phyloP scores from a whole-genome alignment of 2,888 invertebrate species.

The Apodemia hepburni region DNA sequence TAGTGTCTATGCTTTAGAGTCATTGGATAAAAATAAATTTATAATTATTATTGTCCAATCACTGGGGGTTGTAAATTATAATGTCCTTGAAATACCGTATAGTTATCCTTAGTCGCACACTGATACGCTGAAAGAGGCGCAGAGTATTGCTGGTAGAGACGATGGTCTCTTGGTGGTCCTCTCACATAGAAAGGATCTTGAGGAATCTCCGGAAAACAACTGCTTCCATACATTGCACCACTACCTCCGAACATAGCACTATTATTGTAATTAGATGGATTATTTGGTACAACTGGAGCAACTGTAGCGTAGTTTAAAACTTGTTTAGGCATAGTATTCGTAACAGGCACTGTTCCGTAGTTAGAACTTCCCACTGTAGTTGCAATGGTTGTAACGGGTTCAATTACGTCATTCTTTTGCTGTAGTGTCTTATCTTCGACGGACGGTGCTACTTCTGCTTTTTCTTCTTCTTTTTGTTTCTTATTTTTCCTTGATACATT shows the following conservation, averaged over 20 bases:
- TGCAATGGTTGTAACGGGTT: conserved; percentile 24
- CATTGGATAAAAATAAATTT: neutral
- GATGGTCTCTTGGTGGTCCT: conserved; percentile 50
- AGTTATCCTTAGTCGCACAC: conserved; percentile 71
- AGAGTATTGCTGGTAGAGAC: conserved; percentile 66
- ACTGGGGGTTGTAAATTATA: conserved; percentile 69
- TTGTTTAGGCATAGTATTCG: conserved; percentile 46
- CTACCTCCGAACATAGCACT: conserved; percentile 47
- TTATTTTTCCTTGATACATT: conserved; percentile 79
- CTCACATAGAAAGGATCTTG: conserved; percentile 58
- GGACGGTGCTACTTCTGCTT: conserved; percentile 52
- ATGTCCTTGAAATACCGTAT: conserved; percentile 72
- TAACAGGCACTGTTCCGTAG: conserved; percentile 53
- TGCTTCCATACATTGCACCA: conserved; percentile 44
- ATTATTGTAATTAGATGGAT: conserved; percentile 46
- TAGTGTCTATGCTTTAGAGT: neutral
- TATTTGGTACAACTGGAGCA: conserved; percentile 47
- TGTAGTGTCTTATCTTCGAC: conserved; percentile 43
- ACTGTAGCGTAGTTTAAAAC: conserved; percentile 56
- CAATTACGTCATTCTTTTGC: conserved; percentile 22
- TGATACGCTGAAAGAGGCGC: conserved; percentile 59
- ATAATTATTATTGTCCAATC: conserved; percentile 55
- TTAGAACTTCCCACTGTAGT: conserved; percentile 50
- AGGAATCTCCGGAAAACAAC: conserved; percentile 62
- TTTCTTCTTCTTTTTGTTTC: conserved; percentile 61